These are phyloP conservation scores for Ia io DNA, from an alignment of 2,113 vertebrate species.

Conservation along the genomic window DNA sequence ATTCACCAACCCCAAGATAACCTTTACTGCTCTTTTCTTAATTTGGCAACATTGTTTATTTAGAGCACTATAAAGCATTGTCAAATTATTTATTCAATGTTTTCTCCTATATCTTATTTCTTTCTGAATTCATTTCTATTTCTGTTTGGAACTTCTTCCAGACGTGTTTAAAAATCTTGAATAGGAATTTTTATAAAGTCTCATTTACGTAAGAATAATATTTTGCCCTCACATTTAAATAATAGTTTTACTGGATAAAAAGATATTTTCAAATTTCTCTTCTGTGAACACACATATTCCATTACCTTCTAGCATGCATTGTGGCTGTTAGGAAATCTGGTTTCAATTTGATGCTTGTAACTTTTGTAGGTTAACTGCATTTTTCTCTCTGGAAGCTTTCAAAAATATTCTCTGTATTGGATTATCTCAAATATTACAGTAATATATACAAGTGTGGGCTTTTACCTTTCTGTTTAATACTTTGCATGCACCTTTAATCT, in stretches of 20 bases:
- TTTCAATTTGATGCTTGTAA: background rate
- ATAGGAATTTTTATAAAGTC: constrained; percentile 1
- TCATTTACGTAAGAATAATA: background rate
- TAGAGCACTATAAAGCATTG: background rate
- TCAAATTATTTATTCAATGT: background rate
- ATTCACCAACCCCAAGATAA: background rate
- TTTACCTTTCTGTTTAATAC: background rate
- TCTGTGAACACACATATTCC: background rate
- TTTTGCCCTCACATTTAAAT: background rate
- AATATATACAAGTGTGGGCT: background rate
- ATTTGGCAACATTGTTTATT: background rate
- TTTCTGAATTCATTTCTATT: background rate
- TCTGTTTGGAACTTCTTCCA: background rate
- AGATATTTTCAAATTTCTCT: background rate
- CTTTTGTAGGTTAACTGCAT: background rate
- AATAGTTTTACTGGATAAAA: constrained; percentile 16
- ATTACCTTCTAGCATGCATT: background rate
- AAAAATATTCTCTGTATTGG: background rate
- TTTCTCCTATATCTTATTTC: background rate
- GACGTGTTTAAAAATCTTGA: background rate
- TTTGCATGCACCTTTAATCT: background rate
- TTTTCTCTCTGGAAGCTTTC: background rate
- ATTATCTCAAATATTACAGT: background rate
- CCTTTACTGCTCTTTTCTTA: background rate
- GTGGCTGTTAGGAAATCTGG: background rate